phyloP scores from a whole-genome alignment of 2,797 vertebrate genomes.

The Protosalanx chinensis region DNA sequence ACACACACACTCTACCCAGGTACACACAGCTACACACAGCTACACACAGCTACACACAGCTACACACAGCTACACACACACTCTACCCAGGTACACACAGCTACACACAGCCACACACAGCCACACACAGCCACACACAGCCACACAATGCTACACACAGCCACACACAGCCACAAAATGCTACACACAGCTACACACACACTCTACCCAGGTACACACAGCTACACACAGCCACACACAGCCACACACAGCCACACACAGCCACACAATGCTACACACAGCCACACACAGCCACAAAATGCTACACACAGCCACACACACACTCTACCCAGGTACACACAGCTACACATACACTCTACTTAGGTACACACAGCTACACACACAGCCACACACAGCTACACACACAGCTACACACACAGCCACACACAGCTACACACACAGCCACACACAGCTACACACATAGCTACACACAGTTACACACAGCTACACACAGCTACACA shows the following conservation, averaged over 20 bases:
- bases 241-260: background rate
- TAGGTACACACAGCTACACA: constrained; percentile 7
- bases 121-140: constrained; percentile 78
- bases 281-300: constrained; percentile 8
- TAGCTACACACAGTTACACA: too few species aligned
- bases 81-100: constrained; percentile 80
- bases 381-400: constrained; percentile 10
- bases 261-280: background rate
- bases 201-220: constrained; percentile 80
- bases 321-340: constrained; percentile 10
- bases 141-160: constrained; percentile 76
- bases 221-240: constrained; percentile 76
- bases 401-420: constrained; percentile 6
- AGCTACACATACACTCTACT: constrained; percentile 11
- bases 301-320: constrained; percentile 21
- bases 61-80: constrained; percentile 68
- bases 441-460: too few species aligned
- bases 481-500: too few species aligned
- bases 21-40: constrained; percentile 77
- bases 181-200: constrained; percentile 76
- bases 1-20: constrained; percentile 25
- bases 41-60: constrained; percentile 48
- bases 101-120: too few species aligned
- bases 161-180: constrained; percentile 76
- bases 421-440: background rate